Base-by-base conservation (phyloP, 2,888 invertebrate species). In the Caenorhabditis drosophilae region DNA sequence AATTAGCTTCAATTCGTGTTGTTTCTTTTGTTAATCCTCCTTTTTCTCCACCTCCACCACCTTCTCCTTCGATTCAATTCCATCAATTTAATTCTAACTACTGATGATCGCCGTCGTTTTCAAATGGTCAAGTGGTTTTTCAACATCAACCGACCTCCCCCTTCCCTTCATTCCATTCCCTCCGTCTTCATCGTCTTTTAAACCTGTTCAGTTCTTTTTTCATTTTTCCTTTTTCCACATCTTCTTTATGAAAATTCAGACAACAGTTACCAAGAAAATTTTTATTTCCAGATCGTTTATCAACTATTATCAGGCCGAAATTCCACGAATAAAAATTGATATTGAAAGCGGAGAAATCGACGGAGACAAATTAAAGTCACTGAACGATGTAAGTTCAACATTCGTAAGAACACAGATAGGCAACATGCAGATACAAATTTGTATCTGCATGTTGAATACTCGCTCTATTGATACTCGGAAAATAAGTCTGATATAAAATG, bases 231-330 rank as follows among this genome's bases (percentile, higher is more conserved):
- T n/a, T n/a, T n/a, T n/a, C n/a, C n/a, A n/a, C n/a, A n/a, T n/a
- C n/a, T n/a, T n/a, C n/a, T n/a, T n/a, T n/a, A n/a, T n/a, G n/a
- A n/a, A n/a, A n/a, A n/a, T n/a, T n/a, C n/a, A n/a, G n/a, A n/a
- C n/a, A n/a, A n/a, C n/a, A n/a, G n/a, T n/a, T n/a, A n/a, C n/a
- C n/a, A n/a, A n/a, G n/a, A n/a, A n/a, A n/a, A n/a, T n/a, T n/a
- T n/a, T n/a, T n/a, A n/a, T n/a, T 44, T 50, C 0, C 50, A 62
- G 62, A 40, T 46, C 46, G n/a, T 62, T 42, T 45, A 57, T 62
- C 26, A 52, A 36, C 11, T 56, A 62, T 31, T 57, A 62, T 26
- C 62, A 62, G 35, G 38, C 52, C 6, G 62, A 62, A 62, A 50
- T 50, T 27, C 31, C 52, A 16, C 62, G 53, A 11, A 31, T 62